These are phyloP conservation scores for Chrysaora quinquecirrha DNA, from an alignment of 30 jellyfish, hydroid and myxozoan genomes.

Conservation along the genomic window DNA sequence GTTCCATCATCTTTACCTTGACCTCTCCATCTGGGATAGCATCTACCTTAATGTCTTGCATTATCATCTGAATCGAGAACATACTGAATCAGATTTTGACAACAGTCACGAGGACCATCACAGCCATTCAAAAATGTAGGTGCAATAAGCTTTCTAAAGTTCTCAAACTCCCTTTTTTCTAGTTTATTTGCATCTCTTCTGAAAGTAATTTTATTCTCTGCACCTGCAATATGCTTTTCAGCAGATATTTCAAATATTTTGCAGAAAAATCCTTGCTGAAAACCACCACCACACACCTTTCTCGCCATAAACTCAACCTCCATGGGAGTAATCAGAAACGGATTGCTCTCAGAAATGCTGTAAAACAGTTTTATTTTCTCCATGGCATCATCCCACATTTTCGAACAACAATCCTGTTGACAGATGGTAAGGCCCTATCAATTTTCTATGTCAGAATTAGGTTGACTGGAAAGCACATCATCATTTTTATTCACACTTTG, in stretches of 20 bases:
- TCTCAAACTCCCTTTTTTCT: slow-evolving; percentile 12
- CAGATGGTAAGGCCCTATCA: slow-evolving; percentile 1
- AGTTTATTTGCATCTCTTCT: slow-evolving; percentile 14
- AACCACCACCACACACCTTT: slow-evolving; percentile 8
- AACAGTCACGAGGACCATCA: slow-evolving; percentile 4
- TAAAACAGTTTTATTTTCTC: not conserved
- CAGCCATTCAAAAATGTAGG: not conserved
- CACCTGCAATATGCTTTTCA: slow-evolving; percentile 1
- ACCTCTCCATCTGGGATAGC: slow-evolving; percentile 13
- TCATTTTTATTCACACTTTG: not conserved
- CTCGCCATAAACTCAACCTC: not conserved
- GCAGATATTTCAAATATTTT: slow-evolving; percentile 6
- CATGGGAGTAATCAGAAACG: slow-evolving; percentile 7
- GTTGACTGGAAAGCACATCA: slow-evolving; percentile 6
- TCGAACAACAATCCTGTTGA: not conserved
- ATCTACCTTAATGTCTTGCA: not conserved
- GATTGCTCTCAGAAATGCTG: slow-evolving; percentile 5
- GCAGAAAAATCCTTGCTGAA: slow-evolving; percentile 1
- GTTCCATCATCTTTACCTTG: slow-evolving; percentile 9
- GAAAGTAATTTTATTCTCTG: slow-evolving; percentile 1
- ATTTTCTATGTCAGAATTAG: not conserved
- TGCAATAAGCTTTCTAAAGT: slow-evolving; percentile 6
- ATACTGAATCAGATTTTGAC: slow-evolving; percentile 3
- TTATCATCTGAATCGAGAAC: slow-evolving; percentile 6
- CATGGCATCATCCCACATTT: slow-evolving; percentile 13